Evolutionary conservation across 2,797 vertebrate species (phyloP), one percentile per base, ranked within the genome.

Genomic region (Myripristis murdjan): DNA sequence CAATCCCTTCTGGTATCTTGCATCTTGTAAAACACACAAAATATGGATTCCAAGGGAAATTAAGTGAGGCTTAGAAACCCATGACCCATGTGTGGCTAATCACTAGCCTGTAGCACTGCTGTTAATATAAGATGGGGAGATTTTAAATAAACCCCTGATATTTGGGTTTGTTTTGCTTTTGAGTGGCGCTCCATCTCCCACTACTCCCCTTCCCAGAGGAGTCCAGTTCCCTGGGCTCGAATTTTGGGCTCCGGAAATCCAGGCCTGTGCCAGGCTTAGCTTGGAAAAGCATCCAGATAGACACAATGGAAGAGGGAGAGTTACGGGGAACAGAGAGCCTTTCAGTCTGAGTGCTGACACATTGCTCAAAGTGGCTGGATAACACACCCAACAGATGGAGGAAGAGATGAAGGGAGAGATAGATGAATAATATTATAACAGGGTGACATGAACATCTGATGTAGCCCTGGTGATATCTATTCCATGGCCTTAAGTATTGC

Each of bases 141-240:
- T 88, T 88, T 86, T 44, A 88, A 90, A 88, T 91, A 92, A 91
- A 82, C 75, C 83, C 68, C 75, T 75, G 65, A 92, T 89, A 81
- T 89, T 81, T 82, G 64, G 79, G 84, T 85, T 89, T 93, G 89
- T 92, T 92, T 91, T 81, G 86, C 75, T 88, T 91, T 60, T 31
- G 79, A 88, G 67, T 81, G 83, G 82, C 26, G 75, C 80, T 84
- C 84, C 68, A 43, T 74, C 81, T 85, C 70, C 81, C 2, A 18
- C 77, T 77, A 75, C 71, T 79, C 70, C 71, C 46, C 71, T 77
- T 85, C 88, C 77, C 63, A 66, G 71, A 88, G 81, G 73, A 81
- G 70, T 68, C 77, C 60, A 16, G 79, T 86, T 83, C 79, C 61
- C 70, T 70, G 74, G 76, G 71, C 83, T 85, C 73, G 64, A 52